Conservation (phyloP, 2,888 invertebrate species). For the Amphimallon solstitiale region DNA sequence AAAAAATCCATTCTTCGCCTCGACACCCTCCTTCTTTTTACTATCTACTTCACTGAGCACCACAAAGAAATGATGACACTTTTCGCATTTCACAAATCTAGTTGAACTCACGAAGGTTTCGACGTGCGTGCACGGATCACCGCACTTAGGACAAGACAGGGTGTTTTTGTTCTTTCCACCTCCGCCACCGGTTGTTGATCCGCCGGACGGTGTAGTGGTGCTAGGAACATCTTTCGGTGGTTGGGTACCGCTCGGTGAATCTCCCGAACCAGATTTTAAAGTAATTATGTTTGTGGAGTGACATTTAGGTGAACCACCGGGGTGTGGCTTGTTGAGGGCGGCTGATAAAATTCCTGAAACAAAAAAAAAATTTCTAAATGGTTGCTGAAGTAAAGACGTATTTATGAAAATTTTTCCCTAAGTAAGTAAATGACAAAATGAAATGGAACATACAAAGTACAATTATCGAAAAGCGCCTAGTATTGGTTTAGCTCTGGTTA, state of each 20-base stretch:
- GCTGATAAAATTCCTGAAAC: constrained; percentile 53
- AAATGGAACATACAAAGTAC: no score
- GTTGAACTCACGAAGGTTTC: constrained; percentile 98
- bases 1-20: constrained; percentile 75
- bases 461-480: no score
- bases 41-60: constrained; percentile 93
- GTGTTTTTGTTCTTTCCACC: constrained; percentile 78
- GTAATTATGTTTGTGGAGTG: constrained; percentile 55
- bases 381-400: no score
- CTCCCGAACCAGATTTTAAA: constrained; percentile 55
- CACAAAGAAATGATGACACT: constrained; percentile 97
- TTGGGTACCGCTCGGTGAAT: constrained; percentile 46
- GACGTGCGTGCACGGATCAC: constrained; percentile 96
- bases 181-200: constrained; percentile 59
- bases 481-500: no score
- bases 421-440: no score
- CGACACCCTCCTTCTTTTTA: constrained; percentile 86
- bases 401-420: no score
- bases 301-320: constrained; percentile 43
- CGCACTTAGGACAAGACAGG: constrained; percentile 95
- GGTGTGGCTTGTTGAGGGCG: constrained; percentile 49
- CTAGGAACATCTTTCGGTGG: constrained; percentile 46
- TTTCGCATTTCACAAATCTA: constrained; percentile 97
- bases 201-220: constrained; percentile 36
- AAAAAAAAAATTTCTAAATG: constrained; percentile 41